A percentile compares a stretch with the other conserved stretches of the same genome.
Evolutionary conservation across 2,888 invertebrate genomes (phyloP).

Genomic region (Plagodis dolabraria): DNA sequence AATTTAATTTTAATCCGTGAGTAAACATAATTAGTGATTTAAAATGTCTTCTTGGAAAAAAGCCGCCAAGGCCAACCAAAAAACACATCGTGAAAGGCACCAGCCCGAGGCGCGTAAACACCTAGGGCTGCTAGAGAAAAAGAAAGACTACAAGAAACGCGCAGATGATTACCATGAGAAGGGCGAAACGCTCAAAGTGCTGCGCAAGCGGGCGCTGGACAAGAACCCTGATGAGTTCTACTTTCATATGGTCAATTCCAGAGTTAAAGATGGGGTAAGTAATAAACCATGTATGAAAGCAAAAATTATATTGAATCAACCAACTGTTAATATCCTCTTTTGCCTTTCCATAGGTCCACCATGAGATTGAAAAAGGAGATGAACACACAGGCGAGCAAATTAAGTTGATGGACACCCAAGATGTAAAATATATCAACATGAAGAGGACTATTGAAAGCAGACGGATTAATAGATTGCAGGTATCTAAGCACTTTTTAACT

Average conservation of each 20-base stretch:
- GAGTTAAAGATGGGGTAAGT: slow-evolving; percentile 85
- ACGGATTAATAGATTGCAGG: slow-evolving; percentile 82
- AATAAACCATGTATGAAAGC: background rate
- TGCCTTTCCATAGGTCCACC: slow-evolving; percentile 77
- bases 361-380: slow-evolving; percentile 88
- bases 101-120: slow-evolving; percentile 92
- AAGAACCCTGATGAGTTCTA: slow-evolving; percentile 99
- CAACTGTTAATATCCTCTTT: too few relatives aligned
- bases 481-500: slow-evolving; percentile 29
- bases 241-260: slow-evolving; percentile 97
- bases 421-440: slow-evolving; percentile 94
- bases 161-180: slow-evolving; percentile 93
- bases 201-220: slow-evolving; percentile 93
- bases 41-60: slow-evolving; percentile 96
- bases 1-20: too few relatives aligned
- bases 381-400: slow-evolving; percentile 93
- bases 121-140: slow-evolving; percentile 93
- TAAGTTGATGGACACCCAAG: slow-evolving; percentile 95
- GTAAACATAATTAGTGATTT: background rate
- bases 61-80: slow-evolving; percentile 93
- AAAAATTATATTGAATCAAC: background rate
- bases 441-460: slow-evolving; percentile 93
- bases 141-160: slow-evolving; percentile 93
- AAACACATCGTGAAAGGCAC: slow-evolving; percentile 93
- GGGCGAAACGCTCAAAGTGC: slow-evolving; percentile 90